A percentile compares a stretch with the other conserved stretches of the same genome.
Evolutionary conservation across 2,888 invertebrate species (phyloP).

Genomic region (Tipula unca): DNA sequence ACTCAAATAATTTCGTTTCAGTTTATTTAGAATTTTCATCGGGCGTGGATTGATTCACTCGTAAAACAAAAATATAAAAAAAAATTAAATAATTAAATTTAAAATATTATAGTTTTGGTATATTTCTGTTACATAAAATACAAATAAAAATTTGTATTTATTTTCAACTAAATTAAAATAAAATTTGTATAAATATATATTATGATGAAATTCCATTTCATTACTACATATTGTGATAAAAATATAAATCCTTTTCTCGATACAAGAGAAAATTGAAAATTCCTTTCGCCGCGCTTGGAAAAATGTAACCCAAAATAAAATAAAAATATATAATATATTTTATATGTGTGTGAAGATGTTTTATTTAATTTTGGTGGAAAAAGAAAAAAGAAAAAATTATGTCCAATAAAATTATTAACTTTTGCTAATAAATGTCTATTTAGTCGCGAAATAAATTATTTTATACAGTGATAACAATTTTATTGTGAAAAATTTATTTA

Average conservation of each 20-base stretch:
- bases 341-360: neutral
- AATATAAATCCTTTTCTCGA: neutral
- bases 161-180: neutral
- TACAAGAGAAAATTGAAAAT: neutral
- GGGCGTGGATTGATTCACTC: neutral
- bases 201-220: constrained; percentile 8
- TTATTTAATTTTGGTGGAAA: neutral
- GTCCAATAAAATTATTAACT: neutral
- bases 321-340: neutral
- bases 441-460: neutral
- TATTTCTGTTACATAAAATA: neutral
- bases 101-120: neutral
- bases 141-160: no score
- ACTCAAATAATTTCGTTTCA: neutral
- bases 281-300: neutral
- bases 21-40: constrained; percentile 8
- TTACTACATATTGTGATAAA: constrained; percentile 2
- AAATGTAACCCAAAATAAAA: neutral
- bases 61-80: neutral
- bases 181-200: neutral
- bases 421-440: neutral
- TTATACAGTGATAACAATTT: constrained; percentile 14
- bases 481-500: neutral
- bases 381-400: neutral
- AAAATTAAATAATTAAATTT: neutral